A percentile compares a stretch with the other conserved stretches of the same genome.
Conservation (phyloP, 1,140 invertebrate genomes). For the Rhopalosiphum padi region DNA sequence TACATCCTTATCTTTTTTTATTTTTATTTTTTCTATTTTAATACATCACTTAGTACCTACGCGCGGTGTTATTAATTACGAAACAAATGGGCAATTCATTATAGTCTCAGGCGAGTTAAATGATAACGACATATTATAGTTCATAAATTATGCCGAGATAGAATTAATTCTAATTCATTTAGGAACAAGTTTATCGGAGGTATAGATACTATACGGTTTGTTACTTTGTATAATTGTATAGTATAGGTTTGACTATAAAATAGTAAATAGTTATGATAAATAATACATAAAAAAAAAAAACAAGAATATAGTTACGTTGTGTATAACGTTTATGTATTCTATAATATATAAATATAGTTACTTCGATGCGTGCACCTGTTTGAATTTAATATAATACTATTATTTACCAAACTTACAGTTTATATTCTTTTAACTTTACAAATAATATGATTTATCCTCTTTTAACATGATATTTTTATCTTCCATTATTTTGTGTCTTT, state of each 20-base stretch:
- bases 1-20: neutral
- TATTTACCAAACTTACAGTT: neutral
- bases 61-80: conserved; percentile 3
- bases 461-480: no score
- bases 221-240: neutral
- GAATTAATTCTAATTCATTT: neutral
- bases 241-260: neutral
- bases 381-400: neutral
- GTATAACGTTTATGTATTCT: no score
- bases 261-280: neutral
- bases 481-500: no score
- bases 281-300: neutral
- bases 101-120: neutral
- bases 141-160: neutral
- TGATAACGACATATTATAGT: neutral
- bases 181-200: neutral
- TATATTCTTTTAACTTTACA: neutral
- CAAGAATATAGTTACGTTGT: neutral
- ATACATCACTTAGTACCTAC: neutral
- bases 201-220: neutral
- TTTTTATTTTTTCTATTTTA: neutral
- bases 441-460: no score
- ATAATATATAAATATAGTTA: no score
- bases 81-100: neutral
- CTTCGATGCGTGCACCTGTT: neutral